A percentile compares a stretch with the other conserved stretches of the same genome.
Evolutionary conservation across 2,888 invertebrate genomes (phyloP).

Genomic region (Morinoia aosen): DNA sequence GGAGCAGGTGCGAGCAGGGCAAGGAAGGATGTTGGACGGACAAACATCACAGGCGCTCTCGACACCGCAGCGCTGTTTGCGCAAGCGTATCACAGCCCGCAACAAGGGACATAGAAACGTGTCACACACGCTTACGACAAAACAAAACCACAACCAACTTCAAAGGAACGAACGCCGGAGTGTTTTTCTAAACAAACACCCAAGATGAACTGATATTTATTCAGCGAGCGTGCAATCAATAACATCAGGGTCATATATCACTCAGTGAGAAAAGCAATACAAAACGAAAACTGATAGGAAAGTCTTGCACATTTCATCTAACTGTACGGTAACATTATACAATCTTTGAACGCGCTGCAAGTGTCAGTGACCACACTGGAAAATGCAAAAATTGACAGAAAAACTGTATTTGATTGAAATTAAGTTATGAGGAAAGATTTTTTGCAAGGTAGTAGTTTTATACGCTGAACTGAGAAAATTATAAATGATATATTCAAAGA

Average conservation of each 20-base stretch:
- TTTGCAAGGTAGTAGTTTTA: too few species aligned
- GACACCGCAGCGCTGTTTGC: conserved; percentile 22
- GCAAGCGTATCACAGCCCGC: conserved; percentile 14
- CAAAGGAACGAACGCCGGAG: not conserved
- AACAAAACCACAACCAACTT: conserved; percentile 1
- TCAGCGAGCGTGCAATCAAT: not conserved
- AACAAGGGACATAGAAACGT: conserved; percentile 21
- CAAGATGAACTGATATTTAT: not conserved
- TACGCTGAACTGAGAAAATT: too few species aligned
- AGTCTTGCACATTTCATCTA: too few species aligned
- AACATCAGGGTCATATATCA: not conserved
- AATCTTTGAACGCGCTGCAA: too few species aligned
- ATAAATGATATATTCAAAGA: too few species aligned
- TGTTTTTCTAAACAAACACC: not conserved
- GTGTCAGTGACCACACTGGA: too few species aligned
- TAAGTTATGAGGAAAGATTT: too few species aligned
- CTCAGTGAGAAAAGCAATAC: not conserved
- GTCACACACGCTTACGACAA: not conserved
- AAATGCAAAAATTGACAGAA: too few species aligned
- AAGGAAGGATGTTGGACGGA: conserved; percentile 27
- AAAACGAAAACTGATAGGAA: too few species aligned
- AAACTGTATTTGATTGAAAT: too few species aligned
- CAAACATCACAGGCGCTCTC: conserved; percentile 35
- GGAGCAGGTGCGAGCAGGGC: not conserved
- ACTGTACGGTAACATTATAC: too few species aligned